Base-by-base conservation (phyloP, 2,888 invertebrate genomes). In the Scaptodrosophila latifasciaeformis region DNA sequence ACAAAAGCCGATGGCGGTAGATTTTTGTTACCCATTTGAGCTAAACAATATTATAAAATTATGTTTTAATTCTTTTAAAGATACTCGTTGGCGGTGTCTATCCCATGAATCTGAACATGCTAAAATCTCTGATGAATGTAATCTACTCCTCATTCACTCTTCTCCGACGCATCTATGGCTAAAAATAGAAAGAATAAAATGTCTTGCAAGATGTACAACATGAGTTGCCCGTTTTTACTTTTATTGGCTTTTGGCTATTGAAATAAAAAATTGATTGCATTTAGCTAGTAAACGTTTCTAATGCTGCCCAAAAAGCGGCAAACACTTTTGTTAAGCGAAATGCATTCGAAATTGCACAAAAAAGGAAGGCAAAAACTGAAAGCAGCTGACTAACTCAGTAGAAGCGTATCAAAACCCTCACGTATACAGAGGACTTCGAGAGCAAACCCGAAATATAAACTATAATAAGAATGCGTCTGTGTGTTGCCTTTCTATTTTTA, bases 61-160 rank as follows among this genome's bases (percentile, higher is more conserved):
- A 40, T 24, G 10, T 7, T 12, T 13, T 27, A 9, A 27, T 18
- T 15, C 35, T n/a, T 9, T 13, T 35, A 24, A 34, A 82, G 84
- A 70, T 83, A 49, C 57, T 78, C 15, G 81, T 83, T 31, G 83
- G 83, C 9, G 71, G 74, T 46, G 65, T 79, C 4, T 83, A 82
- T 58, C 82, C 80, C 1, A 83, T 83, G 84, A 81, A 81, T 50
- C 66, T 84, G 35, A 69, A 81, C 54, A 69, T 77, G 62, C 50
- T 84, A 49, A 83, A 84, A 53, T 82, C 79, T 1, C 54, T 84
- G 4, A 30, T 84, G 2, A 83, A 83, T 61, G 65, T 51, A 40
- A 82, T 84, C 18, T 83, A 83, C 55, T 76, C 82, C 2, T 80
- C 80, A 37, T 83, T 84, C 18, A 83, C 84, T 2, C 54, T 84